phyloP scores from a whole-genome alignment of 2,888 invertebrate genomes.

The Nebria brevicollis region DNA sequence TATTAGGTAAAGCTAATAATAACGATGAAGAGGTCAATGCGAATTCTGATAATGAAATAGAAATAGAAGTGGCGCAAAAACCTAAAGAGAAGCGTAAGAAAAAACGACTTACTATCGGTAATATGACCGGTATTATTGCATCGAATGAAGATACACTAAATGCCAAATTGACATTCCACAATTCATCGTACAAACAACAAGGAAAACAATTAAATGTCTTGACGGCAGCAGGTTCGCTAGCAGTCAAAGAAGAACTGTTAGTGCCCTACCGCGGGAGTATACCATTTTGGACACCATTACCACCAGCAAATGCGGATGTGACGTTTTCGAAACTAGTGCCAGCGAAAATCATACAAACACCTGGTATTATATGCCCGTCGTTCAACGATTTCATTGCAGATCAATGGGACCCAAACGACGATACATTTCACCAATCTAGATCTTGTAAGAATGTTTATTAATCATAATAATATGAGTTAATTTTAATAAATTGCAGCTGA shows the following conservation, averaged over 20 bases:
- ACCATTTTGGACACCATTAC: constrained; percentile 36
- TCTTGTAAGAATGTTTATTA: constrained; percentile 10
- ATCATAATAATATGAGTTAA: too few species aligned
- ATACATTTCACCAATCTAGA: constrained; percentile 49
- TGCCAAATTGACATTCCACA: constrained; percentile 44
- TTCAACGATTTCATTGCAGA: constrained; percentile 64
- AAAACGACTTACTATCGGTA: not conserved
- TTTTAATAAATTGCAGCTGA: constrained; percentile 42
- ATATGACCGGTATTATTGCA: constrained; percentile 49
- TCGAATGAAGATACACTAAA: constrained; percentile 52
- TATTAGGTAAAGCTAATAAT: not conserved
- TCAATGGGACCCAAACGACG: constrained; percentile 55
- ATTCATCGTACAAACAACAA: constrained; percentile 5
- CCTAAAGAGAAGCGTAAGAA: not conserved
- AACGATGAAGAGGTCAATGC: not conserved
- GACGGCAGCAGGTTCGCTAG: not conserved
- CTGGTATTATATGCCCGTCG: constrained; percentile 66
- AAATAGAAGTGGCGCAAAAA: not conserved
- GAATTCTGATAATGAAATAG: not conserved
- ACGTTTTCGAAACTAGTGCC: constrained; percentile 46
- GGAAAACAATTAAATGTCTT: constrained; percentile 22
- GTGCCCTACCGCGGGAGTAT: constrained; percentile 40
- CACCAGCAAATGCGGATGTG: constrained; percentile 19
- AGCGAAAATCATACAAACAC: constrained; percentile 54
- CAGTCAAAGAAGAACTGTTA: constrained; percentile 20